Percentiles rank a stretch among this genome's conserved stretches.
Evolutionary conservation across 2,888 invertebrate genomes (phyloP).

Genomic region (Heterodera filipjevi): DNA sequence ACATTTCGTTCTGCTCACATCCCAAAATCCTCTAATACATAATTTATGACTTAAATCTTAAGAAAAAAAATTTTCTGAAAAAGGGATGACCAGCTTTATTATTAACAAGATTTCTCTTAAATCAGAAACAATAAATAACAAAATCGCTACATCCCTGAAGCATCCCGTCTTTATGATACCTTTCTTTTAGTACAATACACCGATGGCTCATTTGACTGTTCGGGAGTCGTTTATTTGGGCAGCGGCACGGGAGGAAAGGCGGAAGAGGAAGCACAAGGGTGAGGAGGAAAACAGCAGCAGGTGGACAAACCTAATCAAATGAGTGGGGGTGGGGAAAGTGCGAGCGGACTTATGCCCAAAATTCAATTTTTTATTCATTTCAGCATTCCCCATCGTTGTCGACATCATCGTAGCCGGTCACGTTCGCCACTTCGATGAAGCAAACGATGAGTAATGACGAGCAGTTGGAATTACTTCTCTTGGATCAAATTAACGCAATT

Average conservation of each 20-base stretch:
- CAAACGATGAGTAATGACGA: background rate
- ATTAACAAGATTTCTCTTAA: no score
- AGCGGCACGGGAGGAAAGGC: slow-evolving; percentile 32
- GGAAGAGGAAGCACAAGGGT: background rate
- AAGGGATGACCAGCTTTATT: no score
- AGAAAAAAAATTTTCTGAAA: no score
- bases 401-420: background rate
- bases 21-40: no score
- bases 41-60: no score
- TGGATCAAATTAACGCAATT: background rate
- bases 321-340: background rate
- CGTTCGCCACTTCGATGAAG: background rate
- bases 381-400: slow-evolving; percentile 19
- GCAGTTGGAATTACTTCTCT: background rate
- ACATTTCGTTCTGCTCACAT: no score
- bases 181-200: slow-evolving; percentile 21
- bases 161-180: background rate
- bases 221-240: slow-evolving; percentile 48
- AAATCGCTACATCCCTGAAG: no score
- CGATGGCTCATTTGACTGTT: slow-evolving; percentile 35
- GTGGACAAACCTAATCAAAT: background rate
- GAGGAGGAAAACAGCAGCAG: background rate
- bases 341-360: background rate
- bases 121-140: no score
- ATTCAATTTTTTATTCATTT: background rate